phyloP scores from a whole-genome alignment of 2,113 vertebrate genomes.

The Myotis lucifugus region DNA sequence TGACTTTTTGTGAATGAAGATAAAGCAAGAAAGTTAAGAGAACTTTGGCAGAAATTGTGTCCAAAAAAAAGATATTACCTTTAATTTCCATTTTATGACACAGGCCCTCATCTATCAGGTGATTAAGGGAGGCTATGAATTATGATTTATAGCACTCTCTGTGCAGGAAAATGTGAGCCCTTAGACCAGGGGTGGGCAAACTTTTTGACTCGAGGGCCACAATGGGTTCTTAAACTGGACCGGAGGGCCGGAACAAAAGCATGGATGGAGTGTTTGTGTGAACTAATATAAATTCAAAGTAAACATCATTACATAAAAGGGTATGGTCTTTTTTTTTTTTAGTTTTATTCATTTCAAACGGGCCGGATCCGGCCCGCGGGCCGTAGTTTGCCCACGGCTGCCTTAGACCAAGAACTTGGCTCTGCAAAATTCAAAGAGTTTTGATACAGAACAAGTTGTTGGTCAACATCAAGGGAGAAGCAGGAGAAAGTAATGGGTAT shows the following conservation, averaged over 20 bases:
- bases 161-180: background rate
- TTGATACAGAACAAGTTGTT: background rate
- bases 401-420: background rate
- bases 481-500: background rate
- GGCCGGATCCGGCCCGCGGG: too few relatives aligned
- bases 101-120: background rate
- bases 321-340: too few relatives aligned
- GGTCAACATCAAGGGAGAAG: background rate
- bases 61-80: background rate
- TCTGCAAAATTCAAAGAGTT: background rate
- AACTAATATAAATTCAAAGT: too few relatives aligned
- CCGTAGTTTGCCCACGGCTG: too few relatives aligned
- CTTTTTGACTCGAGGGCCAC: too few relatives aligned
- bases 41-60: background rate
- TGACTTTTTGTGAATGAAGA: background rate
- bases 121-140: background rate
- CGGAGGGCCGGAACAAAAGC: too few relatives aligned
- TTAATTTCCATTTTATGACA: background rate
- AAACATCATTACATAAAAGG: too few relatives aligned
- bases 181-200: too few relatives aligned
- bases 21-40: background rate
- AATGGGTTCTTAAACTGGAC: too few relatives aligned
- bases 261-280: too few relatives aligned
- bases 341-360: too few relatives aligned
- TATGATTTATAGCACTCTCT: background rate